Base-by-base conservation (phyloP, 37 sponge, comb jelly and placozoan species). In the Agelas oroides region DNA sequence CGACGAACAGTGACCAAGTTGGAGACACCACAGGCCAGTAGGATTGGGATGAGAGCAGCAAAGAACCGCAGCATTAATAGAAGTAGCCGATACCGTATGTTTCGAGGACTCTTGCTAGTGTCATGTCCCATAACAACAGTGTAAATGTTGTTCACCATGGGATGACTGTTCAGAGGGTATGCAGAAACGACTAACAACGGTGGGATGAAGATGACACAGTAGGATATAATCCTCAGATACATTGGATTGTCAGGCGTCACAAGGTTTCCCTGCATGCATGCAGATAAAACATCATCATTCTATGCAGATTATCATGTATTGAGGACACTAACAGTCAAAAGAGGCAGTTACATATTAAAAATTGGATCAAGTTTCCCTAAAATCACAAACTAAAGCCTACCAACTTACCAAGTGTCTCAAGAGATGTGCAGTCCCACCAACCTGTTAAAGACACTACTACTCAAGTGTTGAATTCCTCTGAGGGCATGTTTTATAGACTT, bases 131-230 rank as follows among this genome's bases (percentile, higher is more conserved):
- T 61, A 17, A 89, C 5, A 28, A 86, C 78, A 5, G 71, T 27
- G 59, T 79, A 89, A 14, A 89, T 55, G 72, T 88, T 93, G 76
- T 90, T 93, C 35, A 78, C 75, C 0, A 93, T 54, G 27, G 89
- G 62, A 39, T 63, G 72, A 0, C 82, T 82, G 15, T 59, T 53
- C 3, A 93, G 83, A 15, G 94, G 94, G 54, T 82, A 93, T 53
- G 83, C 90, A 1, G 94, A 93, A 20, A 79, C 35, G 34, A 93
- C 83, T 53, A 90, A 87, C 24, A 93, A 2, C 15, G 90, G 86
- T 13, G 94, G 94, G 71, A 89, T 90, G 31, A 93, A 69, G 23
- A 93, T 76, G 37, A 93, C 73, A 38, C 75, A 86, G 78, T 93
- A 93, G 30, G 90, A 84, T 37, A 88, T 61, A 21, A 78, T 67